Evolutionary conservation across 92 coral and sea anemone species (phyloP).

Genomic region (Parazoanthus swiftii): DNA sequence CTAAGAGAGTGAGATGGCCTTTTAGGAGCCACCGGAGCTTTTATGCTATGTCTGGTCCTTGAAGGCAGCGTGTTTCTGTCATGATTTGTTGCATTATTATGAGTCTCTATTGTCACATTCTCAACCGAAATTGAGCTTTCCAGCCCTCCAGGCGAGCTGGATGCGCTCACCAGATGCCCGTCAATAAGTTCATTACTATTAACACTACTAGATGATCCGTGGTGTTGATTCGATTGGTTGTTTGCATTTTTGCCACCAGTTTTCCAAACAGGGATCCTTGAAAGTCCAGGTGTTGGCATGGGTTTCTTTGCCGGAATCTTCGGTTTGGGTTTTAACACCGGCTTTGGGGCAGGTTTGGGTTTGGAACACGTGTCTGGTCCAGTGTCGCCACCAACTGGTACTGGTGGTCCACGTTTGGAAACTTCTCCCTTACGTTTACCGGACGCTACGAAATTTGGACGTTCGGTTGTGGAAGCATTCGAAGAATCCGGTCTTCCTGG

Average conservation of each 20-base stretch:
- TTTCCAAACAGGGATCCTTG: conserved; percentile 6
- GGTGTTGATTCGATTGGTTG: not conserved
- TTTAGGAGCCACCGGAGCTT: conserved; percentile 73
- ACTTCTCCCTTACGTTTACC: not conserved
- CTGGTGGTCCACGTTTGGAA: not conserved
- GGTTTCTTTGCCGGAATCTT: conserved; percentile 68
- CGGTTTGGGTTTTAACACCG: conserved; percentile 70
- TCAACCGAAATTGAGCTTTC: conserved; percentile 3
- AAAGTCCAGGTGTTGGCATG: conserved; percentile 2
- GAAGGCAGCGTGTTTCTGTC: conserved; percentile 43
- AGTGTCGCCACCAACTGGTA: not conserved
- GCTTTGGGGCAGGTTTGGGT: conserved; percentile 48
- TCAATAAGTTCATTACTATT: conserved; percentile 15
- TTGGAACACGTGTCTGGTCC: not conserved
- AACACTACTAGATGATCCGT: conserved; percentile 29
- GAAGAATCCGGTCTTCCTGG: not conserved
- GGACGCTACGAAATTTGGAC: not conserved
- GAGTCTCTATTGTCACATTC: not conserved
- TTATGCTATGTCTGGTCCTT: conserved; percentile 18
- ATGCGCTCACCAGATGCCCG: conserved; percentile 18
- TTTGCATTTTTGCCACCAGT: not conserved
- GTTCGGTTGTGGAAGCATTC: not conserved
- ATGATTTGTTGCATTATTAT: conserved; percentile 38
- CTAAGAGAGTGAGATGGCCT: conserved; percentile 78
- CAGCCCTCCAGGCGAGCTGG: conserved; percentile 33